phyloP scores from a whole-genome alignment of 2,888 invertebrate species.

The Norana najaformis region DNA sequence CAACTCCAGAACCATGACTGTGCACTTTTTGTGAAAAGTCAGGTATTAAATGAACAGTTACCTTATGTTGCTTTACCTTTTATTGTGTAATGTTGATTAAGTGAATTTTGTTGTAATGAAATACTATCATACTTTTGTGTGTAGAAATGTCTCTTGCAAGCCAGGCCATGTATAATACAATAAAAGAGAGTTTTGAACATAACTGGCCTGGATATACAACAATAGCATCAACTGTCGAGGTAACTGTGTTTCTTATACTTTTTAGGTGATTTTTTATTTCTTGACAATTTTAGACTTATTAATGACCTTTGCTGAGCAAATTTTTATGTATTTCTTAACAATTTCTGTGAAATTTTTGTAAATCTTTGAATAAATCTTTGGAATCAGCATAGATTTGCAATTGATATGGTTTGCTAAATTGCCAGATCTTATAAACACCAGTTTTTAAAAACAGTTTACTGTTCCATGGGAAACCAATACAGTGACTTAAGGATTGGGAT shows the following conservation, averaged over 20 bases:
- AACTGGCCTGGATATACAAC: conserved; percentile 93
- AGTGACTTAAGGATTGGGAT: background rate
- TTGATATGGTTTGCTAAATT: background rate
- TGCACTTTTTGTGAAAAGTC: background rate
- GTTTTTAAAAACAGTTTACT: background rate
- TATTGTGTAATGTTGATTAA: background rate
- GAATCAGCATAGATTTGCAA: background rate
- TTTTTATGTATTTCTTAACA: background rate
- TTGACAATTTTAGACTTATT: no score
- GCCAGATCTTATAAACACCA: background rate
- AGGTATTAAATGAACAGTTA: background rate
- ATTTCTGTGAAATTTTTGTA: background rate
- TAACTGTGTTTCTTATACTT: conserved; percentile 41
- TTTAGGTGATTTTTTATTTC: background rate
- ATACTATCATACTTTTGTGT: conserved; percentile 39
- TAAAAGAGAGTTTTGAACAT: conserved; percentile 91
- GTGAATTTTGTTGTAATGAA: background rate
- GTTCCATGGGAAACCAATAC: background rate
- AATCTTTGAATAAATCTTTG: background rate
- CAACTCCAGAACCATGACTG: background rate
- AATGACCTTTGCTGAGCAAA: background rate
- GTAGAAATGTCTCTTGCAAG: conserved; percentile 88
- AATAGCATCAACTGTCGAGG: conserved; percentile 75
- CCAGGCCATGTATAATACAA: conserved; percentile 87
- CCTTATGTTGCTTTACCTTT: background rate